Conservation (phyloP, 1,140 invertebrate genomes). For the Temnothorax longispinosus region DNA sequence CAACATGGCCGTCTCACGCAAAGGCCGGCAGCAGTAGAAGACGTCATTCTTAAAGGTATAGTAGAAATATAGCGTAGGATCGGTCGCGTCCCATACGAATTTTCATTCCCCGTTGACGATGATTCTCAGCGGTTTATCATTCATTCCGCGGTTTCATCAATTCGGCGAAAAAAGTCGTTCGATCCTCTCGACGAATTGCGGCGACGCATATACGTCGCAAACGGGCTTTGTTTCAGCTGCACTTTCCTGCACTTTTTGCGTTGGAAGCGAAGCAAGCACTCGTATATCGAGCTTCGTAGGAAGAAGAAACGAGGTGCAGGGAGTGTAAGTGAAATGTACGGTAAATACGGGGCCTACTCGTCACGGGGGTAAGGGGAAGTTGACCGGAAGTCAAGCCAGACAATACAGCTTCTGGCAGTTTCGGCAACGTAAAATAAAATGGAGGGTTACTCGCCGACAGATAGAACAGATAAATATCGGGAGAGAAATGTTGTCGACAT, state of each 20-base stretch:
- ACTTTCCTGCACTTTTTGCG: neutral
- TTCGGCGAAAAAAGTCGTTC: neutral
- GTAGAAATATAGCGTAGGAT: neutral
- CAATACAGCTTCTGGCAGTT: neutral
- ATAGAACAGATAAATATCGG: neutral
- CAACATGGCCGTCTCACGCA: conserved; percentile 22
- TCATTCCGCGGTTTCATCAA: neutral
- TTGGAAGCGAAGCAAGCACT: neutral
- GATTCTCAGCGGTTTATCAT: neutral
- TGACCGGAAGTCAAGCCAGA: neutral
- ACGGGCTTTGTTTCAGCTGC: neutral
- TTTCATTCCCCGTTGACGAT: neutral
- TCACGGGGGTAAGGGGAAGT: conserved; percentile 1
- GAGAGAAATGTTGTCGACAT: neutral
- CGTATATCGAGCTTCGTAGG: neutral
- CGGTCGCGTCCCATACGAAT: neutral
- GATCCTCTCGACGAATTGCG: neutral
- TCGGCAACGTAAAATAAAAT: neutral
- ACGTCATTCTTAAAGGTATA: conserved; percentile 21
- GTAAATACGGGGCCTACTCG: neutral
- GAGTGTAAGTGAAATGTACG: neutral
- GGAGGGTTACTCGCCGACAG: neutral
- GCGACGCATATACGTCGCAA: neutral
- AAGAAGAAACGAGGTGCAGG: neutral
- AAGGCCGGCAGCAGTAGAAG: neutral